phyloP scores from a whole-genome alignment of 2,113 vertebrate genomes.

The Xyliphius kryptos region DNA sequence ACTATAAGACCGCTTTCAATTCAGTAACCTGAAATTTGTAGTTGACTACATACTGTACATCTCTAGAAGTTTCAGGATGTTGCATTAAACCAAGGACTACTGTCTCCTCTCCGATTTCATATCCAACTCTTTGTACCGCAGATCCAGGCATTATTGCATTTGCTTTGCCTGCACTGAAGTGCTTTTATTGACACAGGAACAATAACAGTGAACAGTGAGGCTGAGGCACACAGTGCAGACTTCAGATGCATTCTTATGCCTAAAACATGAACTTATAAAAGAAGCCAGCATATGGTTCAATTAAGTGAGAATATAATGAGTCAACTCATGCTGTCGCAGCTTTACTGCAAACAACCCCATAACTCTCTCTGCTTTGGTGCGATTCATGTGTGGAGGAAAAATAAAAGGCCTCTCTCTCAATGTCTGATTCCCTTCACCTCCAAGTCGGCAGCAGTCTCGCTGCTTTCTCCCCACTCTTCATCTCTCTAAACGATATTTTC shows the following conservation, averaged over 20 bases:
- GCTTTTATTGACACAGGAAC: background rate
- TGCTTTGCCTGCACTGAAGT: too few species aligned
- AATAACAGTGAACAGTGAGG: background rate
- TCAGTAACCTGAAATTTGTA: too few species aligned
- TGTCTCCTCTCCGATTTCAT: too few species aligned
- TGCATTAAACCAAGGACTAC: too few species aligned
- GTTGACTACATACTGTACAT: too few species aligned
- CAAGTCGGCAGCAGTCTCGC: slow-evolving; percentile 9
- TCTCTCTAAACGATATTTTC: slow-evolving; percentile 32
- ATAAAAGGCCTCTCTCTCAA: slow-evolving; percentile 2
- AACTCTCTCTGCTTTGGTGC: slow-evolving; percentile 22
- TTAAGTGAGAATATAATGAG: slow-evolving; percentile 29
- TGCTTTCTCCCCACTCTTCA: slow-evolving; percentile 12
- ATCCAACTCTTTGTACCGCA: too few species aligned
- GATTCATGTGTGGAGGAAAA: slow-evolving; percentile 8
- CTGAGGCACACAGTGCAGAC: background rate
- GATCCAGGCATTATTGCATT: too few species aligned
- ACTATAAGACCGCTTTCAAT: too few species aligned
- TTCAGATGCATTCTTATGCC: slow-evolving; percentile 17
- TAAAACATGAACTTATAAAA: slow-evolving; percentile 32
- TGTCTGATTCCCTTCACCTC: background rate
- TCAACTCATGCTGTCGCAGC: slow-evolving; percentile 12
- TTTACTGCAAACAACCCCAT: slow-evolving; percentile 25
- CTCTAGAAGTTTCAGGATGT: too few species aligned
- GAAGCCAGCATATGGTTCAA: slow-evolving; percentile 24